Evolutionary conservation across 2,113 vertebrate species (phyloP), one percentile per base, ranked within the genome.

Genomic region (Sebastes schlegelii): DNA sequence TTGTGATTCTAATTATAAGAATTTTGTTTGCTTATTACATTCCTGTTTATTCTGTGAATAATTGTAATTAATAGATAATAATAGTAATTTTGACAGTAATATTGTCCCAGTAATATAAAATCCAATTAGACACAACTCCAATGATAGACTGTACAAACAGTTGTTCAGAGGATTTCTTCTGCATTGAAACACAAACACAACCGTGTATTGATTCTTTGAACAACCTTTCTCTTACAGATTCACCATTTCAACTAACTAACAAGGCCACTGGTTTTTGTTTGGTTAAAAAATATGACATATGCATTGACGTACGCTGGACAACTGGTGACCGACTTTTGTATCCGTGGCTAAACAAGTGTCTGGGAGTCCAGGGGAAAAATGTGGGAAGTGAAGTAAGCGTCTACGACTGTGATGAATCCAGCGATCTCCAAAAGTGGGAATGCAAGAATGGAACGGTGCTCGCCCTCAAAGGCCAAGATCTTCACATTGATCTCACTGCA

Each of bases 351-450:
- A 96, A 95, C 42, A 80, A 96, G 75, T 99, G 98, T 83, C 89
- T 98, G 78, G 96, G 96, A 19, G 96, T 93, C 5, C 83, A 96
- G 21, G 94, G 94, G n/a, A 96, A 95, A 88, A 93, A 49, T 0
- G 95, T 96, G 58, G 96, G 95, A 91, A 96, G 95, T 80, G 73
- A 90, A 0, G 4, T 98, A 82, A 89, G 65, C 66, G 88, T 96
- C n/a, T 97, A 95, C 1, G 91, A 93, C 1, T 99, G 98, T 75
- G 94, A 97, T 64, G 92, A 96, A 0, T 93, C 72, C 16, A 97
- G 84, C 14, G 91, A 95, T 46, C 84, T 97, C 13, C 98, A 98
- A 90, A 96, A 95, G 75, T 99, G 98, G 98, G 96, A 97, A 83
- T 99, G 98, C 91, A 96, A 84, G 77, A 96, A 97, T 62, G 95